Percentiles rank a stretch among this genome's conserved stretches.
These are phyloP conservation scores for Pandemis cinnamomeana DNA, from an alignment of 2,888 invertebrate species.

Conservation along the genomic window DNA sequence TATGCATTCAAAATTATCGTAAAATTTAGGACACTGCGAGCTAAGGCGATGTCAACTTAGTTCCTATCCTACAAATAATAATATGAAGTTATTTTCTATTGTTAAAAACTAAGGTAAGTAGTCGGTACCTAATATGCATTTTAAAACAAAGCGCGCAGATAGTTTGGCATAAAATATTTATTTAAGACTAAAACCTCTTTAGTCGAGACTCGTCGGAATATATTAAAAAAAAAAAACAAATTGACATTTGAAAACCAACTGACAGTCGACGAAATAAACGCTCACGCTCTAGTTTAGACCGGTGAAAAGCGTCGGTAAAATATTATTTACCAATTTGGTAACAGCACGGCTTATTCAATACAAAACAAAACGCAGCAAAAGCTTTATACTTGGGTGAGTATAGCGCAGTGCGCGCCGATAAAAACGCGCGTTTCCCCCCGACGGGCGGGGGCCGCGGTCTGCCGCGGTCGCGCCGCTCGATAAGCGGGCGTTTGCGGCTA, in stretches of 20 bases:
- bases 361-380: slow-evolving; percentile 2
- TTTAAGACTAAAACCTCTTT: slow-evolving; percentile 9
- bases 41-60: neutral
- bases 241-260: slow-evolving; percentile 32
- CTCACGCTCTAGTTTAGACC: neutral
- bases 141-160: neutral
- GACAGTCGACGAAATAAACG: slow-evolving; percentile 29
- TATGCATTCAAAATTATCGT: neutral
- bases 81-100: neutral
- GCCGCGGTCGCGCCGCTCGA: slow-evolving; percentile 51
- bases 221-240: slow-evolving; percentile 12
- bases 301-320: neutral
- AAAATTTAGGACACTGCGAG: slow-evolving; percentile 1
- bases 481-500: slow-evolving; percentile 40
- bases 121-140: neutral
- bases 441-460: slow-evolving; percentile 44
- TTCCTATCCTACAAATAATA: neutral
- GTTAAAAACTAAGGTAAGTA: neutral
- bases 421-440: slow-evolving; percentile 48
- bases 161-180: too few relatives aligned
- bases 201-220: neutral
- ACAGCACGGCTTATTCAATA: slow-evolving; percentile 18
- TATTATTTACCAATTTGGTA: neutral
- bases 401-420: slow-evolving; percentile 28
- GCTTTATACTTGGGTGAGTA: neutral